These are phyloP conservation scores for Leuciscus idus DNA, from an alignment of 2,113 vertebrate genomes.

Conservation along the genomic window DNA sequence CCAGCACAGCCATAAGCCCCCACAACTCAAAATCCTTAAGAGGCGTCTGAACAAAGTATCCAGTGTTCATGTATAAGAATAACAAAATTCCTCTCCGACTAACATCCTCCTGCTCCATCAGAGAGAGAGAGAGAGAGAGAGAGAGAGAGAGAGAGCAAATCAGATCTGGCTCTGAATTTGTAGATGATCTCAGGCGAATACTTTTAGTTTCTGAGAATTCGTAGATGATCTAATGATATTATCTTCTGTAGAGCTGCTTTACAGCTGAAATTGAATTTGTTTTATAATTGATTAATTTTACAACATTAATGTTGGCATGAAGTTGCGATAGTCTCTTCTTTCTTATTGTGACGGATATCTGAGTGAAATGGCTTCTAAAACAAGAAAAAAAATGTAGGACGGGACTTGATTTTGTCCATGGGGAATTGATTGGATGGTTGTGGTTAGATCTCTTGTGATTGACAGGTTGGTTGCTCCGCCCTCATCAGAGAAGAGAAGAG, in stretches of 20 bases:
- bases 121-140: neutral
- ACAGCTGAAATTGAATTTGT: neutral
- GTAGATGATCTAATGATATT: neutral
- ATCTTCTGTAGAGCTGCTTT: neutral
- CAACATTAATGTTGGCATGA: neutral
- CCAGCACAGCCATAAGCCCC: neutral
- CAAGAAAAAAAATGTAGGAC: too few relatives aligned
- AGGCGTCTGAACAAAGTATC: neutral
- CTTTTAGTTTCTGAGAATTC: neutral
- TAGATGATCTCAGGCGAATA: neutral
- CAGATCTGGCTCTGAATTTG: neutral
- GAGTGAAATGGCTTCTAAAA: too few relatives aligned
- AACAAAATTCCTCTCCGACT: neutral
- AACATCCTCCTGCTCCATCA: neutral
- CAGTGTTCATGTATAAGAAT: conserved; percentile 8
- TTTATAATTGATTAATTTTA: neutral
- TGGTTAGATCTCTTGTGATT: too few relatives aligned
- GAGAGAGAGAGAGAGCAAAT: neutral
- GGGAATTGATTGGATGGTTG: too few relatives aligned
- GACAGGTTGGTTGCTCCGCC: too few relatives aligned
- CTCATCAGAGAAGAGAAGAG: too few relatives aligned
- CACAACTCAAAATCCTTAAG: conserved; percentile 3
- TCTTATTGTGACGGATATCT: too few relatives aligned
- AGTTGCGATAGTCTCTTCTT: too few relatives aligned
- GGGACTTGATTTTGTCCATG: too few relatives aligned